Percentiles rank a stretch among this genome's conserved stretches.
Evolutionary conservation across 92 coral and sea anemone species (phyloP).

Genomic region (Epizoanthus stellaris): DNA sequence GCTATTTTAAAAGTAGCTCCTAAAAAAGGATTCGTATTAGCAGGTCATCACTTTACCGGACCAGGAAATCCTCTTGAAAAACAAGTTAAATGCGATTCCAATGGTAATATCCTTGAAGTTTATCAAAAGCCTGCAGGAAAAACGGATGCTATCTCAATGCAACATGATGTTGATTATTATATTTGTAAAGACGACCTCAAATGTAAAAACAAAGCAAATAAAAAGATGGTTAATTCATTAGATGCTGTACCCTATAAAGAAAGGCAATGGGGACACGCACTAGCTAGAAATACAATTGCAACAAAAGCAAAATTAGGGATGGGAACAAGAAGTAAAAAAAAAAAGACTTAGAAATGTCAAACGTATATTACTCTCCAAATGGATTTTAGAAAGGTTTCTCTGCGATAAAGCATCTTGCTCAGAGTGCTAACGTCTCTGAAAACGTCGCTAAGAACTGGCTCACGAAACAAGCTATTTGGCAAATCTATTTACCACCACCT

Average conservation of each 20-base stretch:
- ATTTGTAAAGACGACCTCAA: background rate
- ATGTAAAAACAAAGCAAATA: background rate
- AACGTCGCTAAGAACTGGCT: too few relatives aligned
- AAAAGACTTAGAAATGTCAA: too few relatives aligned
- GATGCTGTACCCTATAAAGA: conserved; percentile 50
- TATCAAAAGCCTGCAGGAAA: background rate
- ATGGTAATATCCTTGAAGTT: too few relatives aligned
- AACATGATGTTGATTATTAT: conserved; percentile 51
- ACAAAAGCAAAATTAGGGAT: background rate
- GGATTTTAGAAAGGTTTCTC: too few relatives aligned
- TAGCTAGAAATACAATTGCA: conserved; percentile 49
- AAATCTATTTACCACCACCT: background rate
- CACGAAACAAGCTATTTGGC: too few relatives aligned
- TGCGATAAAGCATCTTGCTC: too few relatives aligned
- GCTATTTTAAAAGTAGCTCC: background rate
- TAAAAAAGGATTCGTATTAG: background rate
- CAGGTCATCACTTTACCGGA: background rate
- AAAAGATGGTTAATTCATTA: conserved; percentile 24
- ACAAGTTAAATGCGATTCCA: background rate
- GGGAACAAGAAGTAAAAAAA: too few relatives aligned
- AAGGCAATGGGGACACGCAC: conserved; percentile 50
- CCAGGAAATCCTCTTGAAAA: background rate
- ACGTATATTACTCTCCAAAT: too few relatives aligned
- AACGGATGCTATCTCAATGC: conserved; percentile 48
- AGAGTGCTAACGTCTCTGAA: too few relatives aligned